phyloP scores from a whole-genome alignment of 1,140 invertebrate genomes.

The Drosophila funebris region DNA sequence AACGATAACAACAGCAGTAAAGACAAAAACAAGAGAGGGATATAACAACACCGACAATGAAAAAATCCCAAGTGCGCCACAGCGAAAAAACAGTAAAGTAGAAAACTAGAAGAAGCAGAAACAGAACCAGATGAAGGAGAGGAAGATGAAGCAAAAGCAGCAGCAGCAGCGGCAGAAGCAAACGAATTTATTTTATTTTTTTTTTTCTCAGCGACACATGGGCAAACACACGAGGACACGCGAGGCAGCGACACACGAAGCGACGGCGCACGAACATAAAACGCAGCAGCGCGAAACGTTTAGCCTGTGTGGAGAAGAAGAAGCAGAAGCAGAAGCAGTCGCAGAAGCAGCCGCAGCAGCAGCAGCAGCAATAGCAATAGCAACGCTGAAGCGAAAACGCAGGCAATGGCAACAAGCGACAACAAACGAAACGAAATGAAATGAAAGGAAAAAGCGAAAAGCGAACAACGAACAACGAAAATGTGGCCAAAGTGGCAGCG shows the following conservation, averaged over 20 bases:
- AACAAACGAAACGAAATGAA: slow-evolving; percentile 19
- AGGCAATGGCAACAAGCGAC: slow-evolving; percentile 42
- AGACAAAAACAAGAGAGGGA: neutral
- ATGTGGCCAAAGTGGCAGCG: slow-evolving; percentile 63
- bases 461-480: slow-evolving; percentile 49
- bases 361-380: neutral
- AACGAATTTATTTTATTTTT: neutral
- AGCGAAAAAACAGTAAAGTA: slow-evolving; percentile 28
- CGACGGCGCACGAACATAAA: slow-evolving; percentile 8
- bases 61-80: slow-evolving; percentile 34
- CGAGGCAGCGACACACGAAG: slow-evolving; percentile 6
- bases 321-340: neutral
- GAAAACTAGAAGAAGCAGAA: slow-evolving; percentile 22
- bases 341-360: neutral
- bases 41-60: slow-evolving; percentile 25
- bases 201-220: neutral
- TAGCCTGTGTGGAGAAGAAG: neutral
- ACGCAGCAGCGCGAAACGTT: slow-evolving; percentile 20
- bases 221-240: neutral
- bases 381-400: slow-evolving; percentile 36
- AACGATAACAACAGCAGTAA: neutral
- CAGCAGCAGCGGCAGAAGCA: neutral
- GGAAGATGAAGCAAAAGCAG: neutral
- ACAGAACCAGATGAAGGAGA: neutral
- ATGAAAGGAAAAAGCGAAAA: slow-evolving; percentile 19